phyloP scores from a whole-genome alignment of 2,797 vertebrate genomes.

The Eidolon dupreanum region DNA sequence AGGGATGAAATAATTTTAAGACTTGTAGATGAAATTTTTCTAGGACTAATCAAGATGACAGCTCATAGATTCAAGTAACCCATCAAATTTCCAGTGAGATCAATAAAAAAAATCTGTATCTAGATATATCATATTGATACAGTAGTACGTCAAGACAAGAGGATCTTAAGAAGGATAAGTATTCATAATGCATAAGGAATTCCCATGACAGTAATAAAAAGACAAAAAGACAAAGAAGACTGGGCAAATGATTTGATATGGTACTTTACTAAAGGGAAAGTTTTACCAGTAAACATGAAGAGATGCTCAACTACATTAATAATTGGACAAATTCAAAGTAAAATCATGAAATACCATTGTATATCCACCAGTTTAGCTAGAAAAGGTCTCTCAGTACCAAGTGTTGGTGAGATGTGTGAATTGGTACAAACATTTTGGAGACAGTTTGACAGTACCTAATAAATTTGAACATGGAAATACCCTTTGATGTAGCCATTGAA shows the following conservation, averaged over 20 bases:
- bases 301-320: neutral
- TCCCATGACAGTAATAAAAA: neutral
- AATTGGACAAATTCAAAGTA: slow-evolving; percentile 21
- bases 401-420: neutral
- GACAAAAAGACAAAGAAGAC: neutral
- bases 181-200: neutral
- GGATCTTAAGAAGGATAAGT: neutral
- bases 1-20: slow-evolving; percentile 28
- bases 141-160: neutral
- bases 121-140: neutral
- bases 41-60: neutral
- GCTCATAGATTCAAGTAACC: neutral
- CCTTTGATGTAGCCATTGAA: neutral
- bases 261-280: neutral
- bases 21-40: neutral
- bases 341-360: slow-evolving; percentile 31
- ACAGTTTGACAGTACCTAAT: neutral
- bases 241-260: neutral
- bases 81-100: neutral
- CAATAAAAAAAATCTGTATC: neutral
- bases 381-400: neutral
- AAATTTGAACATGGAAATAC: neutral
- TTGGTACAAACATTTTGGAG: neutral
- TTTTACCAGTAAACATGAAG: neutral
- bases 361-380: neutral